Conservation (phyloP, 2,113 vertebrate genomes). For the Prunella fulvescens region DNA sequence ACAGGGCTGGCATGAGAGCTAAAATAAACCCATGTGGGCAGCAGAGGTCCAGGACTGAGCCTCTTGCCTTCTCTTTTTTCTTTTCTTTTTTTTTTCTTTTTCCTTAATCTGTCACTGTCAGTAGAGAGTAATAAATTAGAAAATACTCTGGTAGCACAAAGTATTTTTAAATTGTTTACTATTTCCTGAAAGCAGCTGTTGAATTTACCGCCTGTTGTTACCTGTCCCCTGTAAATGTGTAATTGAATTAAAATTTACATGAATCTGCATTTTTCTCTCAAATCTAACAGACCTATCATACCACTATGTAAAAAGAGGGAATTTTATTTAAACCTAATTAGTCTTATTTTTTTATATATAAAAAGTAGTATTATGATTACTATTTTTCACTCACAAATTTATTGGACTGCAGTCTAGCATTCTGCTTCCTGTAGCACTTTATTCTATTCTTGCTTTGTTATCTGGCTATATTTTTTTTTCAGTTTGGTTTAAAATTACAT, state of each 20-base stretch:
- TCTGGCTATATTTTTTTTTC: background rate
- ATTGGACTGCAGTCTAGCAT: background rate
- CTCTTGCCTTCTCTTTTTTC: background rate
- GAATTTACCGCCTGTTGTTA: background rate
- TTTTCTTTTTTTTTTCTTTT: background rate
- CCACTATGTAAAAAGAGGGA: background rate
- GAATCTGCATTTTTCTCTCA: background rate
- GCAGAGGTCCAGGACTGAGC: background rate
- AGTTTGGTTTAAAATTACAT: background rate
- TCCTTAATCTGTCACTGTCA: background rate
- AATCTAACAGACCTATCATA: background rate
- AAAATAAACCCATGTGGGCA: background rate
- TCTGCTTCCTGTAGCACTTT: background rate
- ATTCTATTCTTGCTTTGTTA: background rate
- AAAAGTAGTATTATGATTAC: background rate
- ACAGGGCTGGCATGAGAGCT: background rate
- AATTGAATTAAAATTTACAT: background rate
- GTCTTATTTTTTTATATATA: background rate
- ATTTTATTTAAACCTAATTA: background rate
- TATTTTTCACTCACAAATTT: background rate
- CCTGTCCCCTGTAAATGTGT: background rate
- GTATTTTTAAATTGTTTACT: background rate
- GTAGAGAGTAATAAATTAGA: background rate
- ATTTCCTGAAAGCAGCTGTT: background rate
- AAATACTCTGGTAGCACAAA: background rate